A percentile compares a stretch with the other conserved stretches of the same genome.
Conservation (phyloP, 1,140 invertebrate species). For the Gonioctena quinquepunctata region DNA sequence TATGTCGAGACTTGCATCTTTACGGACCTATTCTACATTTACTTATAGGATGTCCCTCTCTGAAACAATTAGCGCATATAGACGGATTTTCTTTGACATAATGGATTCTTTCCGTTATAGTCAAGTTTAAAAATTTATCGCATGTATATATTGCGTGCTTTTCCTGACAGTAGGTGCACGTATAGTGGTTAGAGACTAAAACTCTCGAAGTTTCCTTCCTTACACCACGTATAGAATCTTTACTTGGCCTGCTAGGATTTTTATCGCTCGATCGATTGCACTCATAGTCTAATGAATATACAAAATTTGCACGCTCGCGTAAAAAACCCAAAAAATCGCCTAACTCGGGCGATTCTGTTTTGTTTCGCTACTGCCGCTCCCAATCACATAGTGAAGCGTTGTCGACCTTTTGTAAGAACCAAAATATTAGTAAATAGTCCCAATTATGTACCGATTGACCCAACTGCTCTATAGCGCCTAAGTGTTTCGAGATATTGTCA, state of each 20-base stretch:
- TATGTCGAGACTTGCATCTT: not conserved
- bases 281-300: not conserved
- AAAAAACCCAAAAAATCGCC: not conserved
- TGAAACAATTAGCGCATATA: not conserved
- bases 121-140: not conserved
- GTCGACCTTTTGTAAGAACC: not conserved
- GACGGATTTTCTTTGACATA: too few relatives aligned
- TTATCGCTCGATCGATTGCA: not conserved
- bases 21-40: not conserved
- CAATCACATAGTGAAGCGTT: not conserved
- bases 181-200: not conserved
- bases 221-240: not conserved
- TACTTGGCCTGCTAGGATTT: not conserved
- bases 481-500: not conserved
- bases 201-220: not conserved
- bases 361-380: not conserved
- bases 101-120: too few relatives aligned
- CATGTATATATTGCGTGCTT: not conserved
- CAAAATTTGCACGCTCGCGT: not conserved
- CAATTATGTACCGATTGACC: not conserved
- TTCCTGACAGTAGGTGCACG: not conserved
- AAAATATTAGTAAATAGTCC: not conserved
- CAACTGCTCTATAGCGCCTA: not conserved
- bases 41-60: not conserved
- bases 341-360: not conserved